Evolutionary conservation across 2,797 vertebrate genomes (phyloP), one percentile per base, ranked within the genome.

Genomic region (Catamblyrhynchus diadema): DNA sequence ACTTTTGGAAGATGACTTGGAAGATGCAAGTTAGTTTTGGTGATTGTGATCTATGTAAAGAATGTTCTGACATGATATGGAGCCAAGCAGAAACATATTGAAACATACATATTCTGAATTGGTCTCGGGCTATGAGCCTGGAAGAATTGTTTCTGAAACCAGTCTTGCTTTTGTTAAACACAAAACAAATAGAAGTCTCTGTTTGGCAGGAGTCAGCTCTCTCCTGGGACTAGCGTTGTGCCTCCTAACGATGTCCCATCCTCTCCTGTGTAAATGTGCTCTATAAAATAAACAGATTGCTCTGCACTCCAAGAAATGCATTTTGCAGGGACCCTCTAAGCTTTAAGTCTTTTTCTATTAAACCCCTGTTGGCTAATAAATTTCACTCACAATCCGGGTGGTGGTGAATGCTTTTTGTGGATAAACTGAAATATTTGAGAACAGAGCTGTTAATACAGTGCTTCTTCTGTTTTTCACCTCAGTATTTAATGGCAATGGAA

Each of bases 211-310:
- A 23, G 60, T 61, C 0, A 0, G 3, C n/a, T 44, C 50, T 91
- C 79, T 79, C 44, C 41, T 0, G 9, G 72, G 85, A 77, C 57
- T 82, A 6, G 12, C 0, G 0, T 61, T 86, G 41, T 90, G 66
- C 39, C 47, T 92, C 4, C 7, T 92, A 83, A 93, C 0, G 0
- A 35, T 75, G 84, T 88, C 69, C 60, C 32, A 37, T 90, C 70
- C 45, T 79, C 61, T 88, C 35, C 54, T 48, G 21, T 32, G 56
- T 53, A 47, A 73, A 81, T 42, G 19, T 87, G 22, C 39, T 82
- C 61, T 39, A 67, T 88, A 88, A 94, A 94, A 94, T 60, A 93
- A 93, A 86, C 17, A 56, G 73, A 93, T 79, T 89, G 53, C 60
- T 60, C 64, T 82, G n/a, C 57, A 33, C 41, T 93, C 69, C 73